Evolutionary conservation across 2,888 invertebrate genomes (phyloP).

Genomic region (Drosophila paucipuncta): DNA sequence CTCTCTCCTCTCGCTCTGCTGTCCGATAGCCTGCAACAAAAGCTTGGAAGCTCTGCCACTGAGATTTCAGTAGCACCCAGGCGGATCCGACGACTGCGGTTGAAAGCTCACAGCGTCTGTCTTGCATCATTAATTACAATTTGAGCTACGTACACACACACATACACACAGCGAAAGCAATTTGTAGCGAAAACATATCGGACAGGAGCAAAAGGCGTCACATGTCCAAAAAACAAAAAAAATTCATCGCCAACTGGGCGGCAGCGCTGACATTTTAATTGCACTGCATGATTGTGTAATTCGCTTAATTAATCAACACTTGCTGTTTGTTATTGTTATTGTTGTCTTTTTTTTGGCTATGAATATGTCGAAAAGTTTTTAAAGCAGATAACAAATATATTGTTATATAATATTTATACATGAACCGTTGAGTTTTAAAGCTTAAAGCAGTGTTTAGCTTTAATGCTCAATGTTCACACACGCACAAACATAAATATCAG

Average conservation of each 20-base stretch:
- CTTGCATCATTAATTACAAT: slow-evolving; percentile 80
- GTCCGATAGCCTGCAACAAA: slow-evolving; percentile 18
- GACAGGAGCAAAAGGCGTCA: slow-evolving; percentile 34
- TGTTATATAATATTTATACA: not conserved
- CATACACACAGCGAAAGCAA: not conserved
- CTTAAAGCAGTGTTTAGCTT: not conserved
- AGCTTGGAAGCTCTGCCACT: slow-evolving; percentile 41
- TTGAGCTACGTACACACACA: slow-evolving; percentile 61
- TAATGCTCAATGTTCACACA: not conserved
- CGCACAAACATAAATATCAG: not conserved
- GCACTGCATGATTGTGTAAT: slow-evolving; percentile 76
- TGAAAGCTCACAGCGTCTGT: slow-evolving; percentile 56
- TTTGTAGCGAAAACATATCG: slow-evolving; percentile 10
- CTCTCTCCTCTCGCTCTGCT: not conserved
- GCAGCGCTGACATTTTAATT: slow-evolving; percentile 76
- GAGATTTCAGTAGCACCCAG: slow-evolving; percentile 46
- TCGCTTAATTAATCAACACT: slow-evolving; percentile 76
- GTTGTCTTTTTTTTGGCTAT: slow-evolving; percentile 28
- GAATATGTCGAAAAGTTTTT: slow-evolving; percentile 43
- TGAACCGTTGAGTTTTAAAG: not conserved
- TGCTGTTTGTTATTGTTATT: slow-evolving; percentile 24
- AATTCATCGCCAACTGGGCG: slow-evolving; percentile 35
- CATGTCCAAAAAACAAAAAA: slow-evolving; percentile 45
- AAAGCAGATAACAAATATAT: slow-evolving; percentile 14
- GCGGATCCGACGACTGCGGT: slow-evolving; percentile 49